Base-by-base conservation (phyloP, 2,113 vertebrate genomes). In the Motacilla tschutschensis region DNA sequence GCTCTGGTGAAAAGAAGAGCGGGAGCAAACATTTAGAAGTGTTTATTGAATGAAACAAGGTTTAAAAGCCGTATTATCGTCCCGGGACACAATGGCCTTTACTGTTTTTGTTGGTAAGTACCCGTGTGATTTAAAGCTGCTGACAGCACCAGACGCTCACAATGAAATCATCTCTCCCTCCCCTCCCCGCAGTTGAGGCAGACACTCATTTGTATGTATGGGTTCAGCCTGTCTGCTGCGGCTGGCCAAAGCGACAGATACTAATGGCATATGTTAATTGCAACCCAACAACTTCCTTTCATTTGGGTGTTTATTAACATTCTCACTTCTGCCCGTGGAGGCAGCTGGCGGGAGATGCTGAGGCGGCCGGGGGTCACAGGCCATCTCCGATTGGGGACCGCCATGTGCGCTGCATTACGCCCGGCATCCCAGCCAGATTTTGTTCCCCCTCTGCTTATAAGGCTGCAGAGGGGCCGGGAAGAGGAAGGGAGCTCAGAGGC, bases 41-140 rank as follows among this genome's bases (percentile, higher is more conserved):
- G 94, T 95, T 97, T 96, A 95, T 94, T 93, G 96, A 97, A 91
- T 95, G 83, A 95, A 95, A 85, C 58, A 58, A 84, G 81, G 89
- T 88, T 95, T 85, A 74, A 97, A 97, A 93, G 96, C 84, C 50
- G 31, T 87, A 91, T 95, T 95, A 95, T 96, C 97, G 93, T 97
- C 95, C 73, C 58, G 44, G 80, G 93, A 95, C 94, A 98, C 97
- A 98, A 98, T 97, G 95, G 96, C 87, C 66, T 87, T 94, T 85
- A 89, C 89, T 97, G 96, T 96, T 96, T 98, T 96, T 96, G 95
- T 98, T 97, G 79, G 95, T 93, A 95, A 98, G 97, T 96, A 89
- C 96, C 95, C 94, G 95, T 96, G 96, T 98, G 97, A 98, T 98
- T 98, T 98, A 98, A 98, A 98, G 98, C 97, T 98, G 97, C 98